Evolutionary conservation across 1,140 invertebrate species (phyloP).

Genomic region (Drosophila seguyi): DNA sequence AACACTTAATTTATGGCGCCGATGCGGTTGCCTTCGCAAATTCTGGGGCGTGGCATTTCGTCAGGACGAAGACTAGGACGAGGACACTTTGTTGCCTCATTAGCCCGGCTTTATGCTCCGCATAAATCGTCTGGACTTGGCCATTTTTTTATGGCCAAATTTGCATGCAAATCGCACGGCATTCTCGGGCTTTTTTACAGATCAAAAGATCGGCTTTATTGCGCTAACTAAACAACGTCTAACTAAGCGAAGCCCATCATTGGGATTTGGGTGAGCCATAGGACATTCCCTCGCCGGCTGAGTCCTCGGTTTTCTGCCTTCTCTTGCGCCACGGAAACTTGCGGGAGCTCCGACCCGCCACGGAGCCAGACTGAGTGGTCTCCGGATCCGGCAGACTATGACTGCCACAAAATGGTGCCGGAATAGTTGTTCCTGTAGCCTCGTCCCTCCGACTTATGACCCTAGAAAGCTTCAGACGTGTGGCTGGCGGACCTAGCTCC

Average conservation of each 20-base stretch:
- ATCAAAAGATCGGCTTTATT: slow-evolving; percentile 53
- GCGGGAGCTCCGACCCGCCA: slow-evolving; percentile 29
- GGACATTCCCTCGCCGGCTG: slow-evolving; percentile 22
- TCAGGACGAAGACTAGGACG: slow-evolving; percentile 11
- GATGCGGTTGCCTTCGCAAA: slow-evolving; percentile 26
- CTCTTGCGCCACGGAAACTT: slow-evolving; percentile 70
- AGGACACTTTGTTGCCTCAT: slow-evolving; percentile 60
- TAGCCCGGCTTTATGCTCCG: slow-evolving; percentile 56
- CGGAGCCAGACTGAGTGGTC: slow-evolving; percentile 2
- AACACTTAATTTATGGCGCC: slow-evolving; percentile 70
- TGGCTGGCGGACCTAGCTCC: slow-evolving; percentile 38
- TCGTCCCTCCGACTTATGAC: slow-evolving; percentile 78
- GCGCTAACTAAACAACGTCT: slow-evolving; percentile 54
- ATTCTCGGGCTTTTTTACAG: slow-evolving; percentile 33
- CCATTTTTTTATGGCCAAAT: slow-evolving; percentile 64
- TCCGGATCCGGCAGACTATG: slow-evolving; percentile 64
- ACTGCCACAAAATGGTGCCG: slow-evolving; percentile 43
- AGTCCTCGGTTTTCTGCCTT: slow-evolving; percentile 52
- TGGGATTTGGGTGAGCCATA: slow-evolving; percentile 72
- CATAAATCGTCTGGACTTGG: slow-evolving; percentile 74
- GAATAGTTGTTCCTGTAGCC: background rate
- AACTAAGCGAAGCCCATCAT: slow-evolving; percentile 56
- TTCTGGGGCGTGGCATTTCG: slow-evolving; percentile 29
- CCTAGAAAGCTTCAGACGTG: slow-evolving; percentile 70
- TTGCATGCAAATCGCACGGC: slow-evolving; percentile 49